Evolutionary conservation across 2,113 vertebrate species (phyloP).

Genomic region (Cheirogaleus medius): DNA sequence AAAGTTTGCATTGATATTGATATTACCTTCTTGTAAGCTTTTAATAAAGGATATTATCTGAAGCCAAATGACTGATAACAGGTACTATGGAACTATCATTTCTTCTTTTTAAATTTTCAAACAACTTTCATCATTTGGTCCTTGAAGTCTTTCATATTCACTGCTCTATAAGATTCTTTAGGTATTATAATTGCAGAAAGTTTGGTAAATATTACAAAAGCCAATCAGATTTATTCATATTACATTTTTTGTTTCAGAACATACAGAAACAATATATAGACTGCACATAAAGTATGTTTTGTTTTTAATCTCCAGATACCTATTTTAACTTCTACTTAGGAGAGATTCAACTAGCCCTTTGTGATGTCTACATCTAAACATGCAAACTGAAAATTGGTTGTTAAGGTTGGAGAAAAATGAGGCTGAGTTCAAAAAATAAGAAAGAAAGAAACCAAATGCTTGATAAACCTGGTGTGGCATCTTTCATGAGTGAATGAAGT

Average conservation of each 20-base stretch:
- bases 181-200: background rate
- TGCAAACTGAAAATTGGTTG: slow-evolving; percentile 33
- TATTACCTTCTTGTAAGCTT: background rate
- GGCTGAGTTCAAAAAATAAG: background rate
- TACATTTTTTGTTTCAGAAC: slow-evolving; percentile 17
- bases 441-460: background rate
- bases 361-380: background rate
- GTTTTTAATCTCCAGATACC: background rate
- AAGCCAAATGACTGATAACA: background rate
- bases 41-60: slow-evolving; percentile 23
- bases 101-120: background rate
- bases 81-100: background rate
- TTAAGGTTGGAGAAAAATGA: background rate
- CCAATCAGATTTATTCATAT: background rate
- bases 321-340: slow-evolving; percentile 29
- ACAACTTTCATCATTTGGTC: background rate
- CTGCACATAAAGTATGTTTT: background rate
- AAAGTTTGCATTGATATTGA: background rate
- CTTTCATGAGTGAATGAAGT: slow-evolving; percentile 40
- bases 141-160: background rate
- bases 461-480: background rate
- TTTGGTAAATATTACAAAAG: background rate
- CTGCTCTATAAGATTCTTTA: background rate
- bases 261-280: background rate
- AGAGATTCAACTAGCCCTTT: slow-evolving; percentile 23